Conservation (phyloP, 1,140 invertebrate species). For the Laupala kohalensis region DNA sequence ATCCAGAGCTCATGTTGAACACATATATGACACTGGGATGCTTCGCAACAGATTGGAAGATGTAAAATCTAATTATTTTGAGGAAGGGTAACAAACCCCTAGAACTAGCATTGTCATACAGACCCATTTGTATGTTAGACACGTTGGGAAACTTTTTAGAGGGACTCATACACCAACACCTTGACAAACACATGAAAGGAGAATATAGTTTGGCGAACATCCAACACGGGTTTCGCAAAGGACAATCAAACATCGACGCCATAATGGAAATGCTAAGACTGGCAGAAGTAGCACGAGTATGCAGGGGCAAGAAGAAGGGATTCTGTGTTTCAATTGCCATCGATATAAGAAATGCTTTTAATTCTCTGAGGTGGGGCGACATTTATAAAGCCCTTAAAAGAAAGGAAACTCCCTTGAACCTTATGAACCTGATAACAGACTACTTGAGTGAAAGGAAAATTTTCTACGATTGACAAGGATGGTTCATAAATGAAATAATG, state of each 20-base stretch:
- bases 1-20: too few species aligned
- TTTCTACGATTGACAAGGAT: background rate
- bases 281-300: background rate
- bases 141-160: too few species aligned
- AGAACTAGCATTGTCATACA: too few species aligned
- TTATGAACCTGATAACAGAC: background rate
- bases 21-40: too few species aligned
- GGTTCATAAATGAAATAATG: background rate
- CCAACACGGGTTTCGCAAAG: background rate
- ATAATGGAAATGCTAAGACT: background rate
- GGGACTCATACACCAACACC: background rate
- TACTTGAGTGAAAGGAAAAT: background rate
- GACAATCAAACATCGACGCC: background rate
- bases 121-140: too few species aligned
- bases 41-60: too few species aligned
- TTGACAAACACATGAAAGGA: background rate
- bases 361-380: background rate
- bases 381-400: background rate
- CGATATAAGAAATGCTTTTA: background rate
- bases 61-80: too few species aligned
- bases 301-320: background rate
- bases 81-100: too few species aligned
- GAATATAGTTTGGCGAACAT: background rate
- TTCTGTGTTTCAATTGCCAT: background rate
- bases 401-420: background rate